Percentiles rank a stretch among this genome's conserved stretches.
These are phyloP conservation scores for Danaus chrysippus DNA, from an alignment of 2,888 invertebrate genomes.

Conservation along the genomic window DNA sequence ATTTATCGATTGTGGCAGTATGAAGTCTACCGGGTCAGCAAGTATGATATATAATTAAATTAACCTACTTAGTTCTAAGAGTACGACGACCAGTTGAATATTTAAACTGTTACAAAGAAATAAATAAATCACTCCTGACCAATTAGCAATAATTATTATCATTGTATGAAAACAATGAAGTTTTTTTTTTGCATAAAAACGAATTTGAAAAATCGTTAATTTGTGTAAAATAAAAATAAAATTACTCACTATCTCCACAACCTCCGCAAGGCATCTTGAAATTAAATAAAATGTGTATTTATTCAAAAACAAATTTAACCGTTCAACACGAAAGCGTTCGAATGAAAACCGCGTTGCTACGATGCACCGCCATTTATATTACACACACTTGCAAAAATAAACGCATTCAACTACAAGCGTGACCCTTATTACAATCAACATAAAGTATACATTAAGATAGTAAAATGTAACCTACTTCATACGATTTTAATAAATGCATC, in stretches of 20 bases:
- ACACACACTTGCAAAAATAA: conserved; percentile 22
- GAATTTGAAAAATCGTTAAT: conserved; percentile 7
- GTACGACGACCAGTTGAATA: too few relatives aligned
- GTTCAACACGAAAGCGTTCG: conserved; percentile 12
- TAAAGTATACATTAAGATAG: conserved; percentile 6
- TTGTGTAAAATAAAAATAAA: conserved; percentile 18
- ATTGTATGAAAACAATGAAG: too few relatives aligned
- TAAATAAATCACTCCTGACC: too few relatives aligned
- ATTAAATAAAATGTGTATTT: conserved; percentile 23
- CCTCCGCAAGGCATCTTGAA: conserved; percentile 70
- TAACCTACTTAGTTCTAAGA: too few relatives aligned
- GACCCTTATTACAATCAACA: neutral
- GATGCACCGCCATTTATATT: conserved; percentile 31
- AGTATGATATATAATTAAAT: too few relatives aligned
- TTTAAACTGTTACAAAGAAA: too few relatives aligned
- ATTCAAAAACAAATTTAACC: conserved; percentile 14
- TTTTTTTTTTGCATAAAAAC: too few relatives aligned
- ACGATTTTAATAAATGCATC: too few relatives aligned
- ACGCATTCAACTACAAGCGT: conserved; percentile 14
- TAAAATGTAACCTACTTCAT: neutral
- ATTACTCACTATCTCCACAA: conserved; percentile 66
- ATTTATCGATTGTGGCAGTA: too few relatives aligned
- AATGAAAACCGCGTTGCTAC: conserved; percentile 21
- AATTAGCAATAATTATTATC: too few relatives aligned
- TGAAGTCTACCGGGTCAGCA: too few relatives aligned